Evolutionary conservation across 1,140 invertebrate species (phyloP), one percentile per base, ranked within the genome.

Genomic region (Drosophila malerkotliana): DNA sequence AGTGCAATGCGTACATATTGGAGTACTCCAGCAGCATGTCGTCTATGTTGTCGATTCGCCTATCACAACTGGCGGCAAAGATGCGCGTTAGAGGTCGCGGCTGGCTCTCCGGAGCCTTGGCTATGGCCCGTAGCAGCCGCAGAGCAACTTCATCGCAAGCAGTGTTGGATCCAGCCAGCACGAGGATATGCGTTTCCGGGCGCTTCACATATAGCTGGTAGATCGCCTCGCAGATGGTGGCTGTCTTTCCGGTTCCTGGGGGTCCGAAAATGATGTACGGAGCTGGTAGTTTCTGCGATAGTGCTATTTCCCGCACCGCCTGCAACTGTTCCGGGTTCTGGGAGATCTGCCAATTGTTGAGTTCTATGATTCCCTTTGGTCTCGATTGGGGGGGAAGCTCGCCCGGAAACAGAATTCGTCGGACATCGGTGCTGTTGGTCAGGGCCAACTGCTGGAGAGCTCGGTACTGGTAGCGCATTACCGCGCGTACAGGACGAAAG

Each of bases 191-290:
- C 6, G 92, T 92, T 2, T 92, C 82, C 5, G 93, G 92, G 72
- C 57, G 91, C 52, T 37, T 82, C 60, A 63, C 92, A 72, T 71
- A 94, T 81, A 92, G 93, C 84, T 87, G 92, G 55, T 79, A 75
- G 24, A 97, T 94, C 7, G 94, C 92, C 91, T 97, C 96, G 6
- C 97, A 94, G n/a, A 97, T 74, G 4, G 96, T 96, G 0, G 96
- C 93, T 18, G 96, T 97, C 92, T 97, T 97, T 0, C 96, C 96
- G 1, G 96, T 97, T 3, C 90, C 96, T 37, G 96, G 96, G 30
- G 96, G 96, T 2, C 96, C 96, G 92, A 96, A 96, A 32, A 97
- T 92, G 47, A 97, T 93, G 66, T 96, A 97, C 0, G 96, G 96
- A 4, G 94, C 91, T 3, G 95, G 95, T 14, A 94, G 89, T 10